Percentiles rank a stretch among this genome's conserved stretches.
Conservation (phyloP, 1,140 invertebrate genomes). For the Panagrolaimus sp. region DNA sequence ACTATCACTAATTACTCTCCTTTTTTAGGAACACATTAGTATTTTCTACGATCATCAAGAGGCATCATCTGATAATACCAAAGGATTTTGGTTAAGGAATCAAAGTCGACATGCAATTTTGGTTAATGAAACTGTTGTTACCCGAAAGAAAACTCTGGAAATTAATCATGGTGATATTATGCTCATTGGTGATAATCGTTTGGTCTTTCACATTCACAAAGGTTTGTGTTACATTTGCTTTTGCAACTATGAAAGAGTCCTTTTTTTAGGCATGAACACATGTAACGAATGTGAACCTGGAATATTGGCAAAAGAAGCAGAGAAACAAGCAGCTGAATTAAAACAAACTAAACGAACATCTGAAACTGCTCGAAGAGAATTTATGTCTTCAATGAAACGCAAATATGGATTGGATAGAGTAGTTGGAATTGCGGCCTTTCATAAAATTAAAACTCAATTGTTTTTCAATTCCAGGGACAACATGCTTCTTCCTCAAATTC, state of each 20-base stretch:
- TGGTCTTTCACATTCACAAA: constrained; percentile 23
- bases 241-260: background rate
- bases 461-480: background rate
- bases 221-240: background rate
- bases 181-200: constrained; percentile 16
- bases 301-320: constrained; percentile 12
- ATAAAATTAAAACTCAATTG: background rate
- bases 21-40: constrained; percentile 19
- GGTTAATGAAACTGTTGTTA: background rate
- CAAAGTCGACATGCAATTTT: constrained; percentile 8
- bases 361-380: background rate
- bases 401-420: constrained; percentile 17
- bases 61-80: background rate
- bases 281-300: constrained; percentile 25
- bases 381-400: constrained; percentile 3
- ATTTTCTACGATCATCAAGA: constrained; percentile 14
- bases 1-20: background rate
- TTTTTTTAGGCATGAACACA: constrained; percentile 9
- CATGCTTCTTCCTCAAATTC: background rate
- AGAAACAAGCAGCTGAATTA: constrained; percentile 10
- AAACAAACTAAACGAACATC: background rate
- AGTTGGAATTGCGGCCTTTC: background rate
- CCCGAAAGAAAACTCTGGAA: background rate
- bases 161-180: constrained; percentile 20
- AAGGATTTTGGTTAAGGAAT: background rate